Percentiles rank a stretch among this genome's conserved stretches.
These are phyloP conservation scores for Eleutherodactylus coqui DNA, from an alignment of 2,797 vertebrate species.

Conservation along the genomic window DNA sequence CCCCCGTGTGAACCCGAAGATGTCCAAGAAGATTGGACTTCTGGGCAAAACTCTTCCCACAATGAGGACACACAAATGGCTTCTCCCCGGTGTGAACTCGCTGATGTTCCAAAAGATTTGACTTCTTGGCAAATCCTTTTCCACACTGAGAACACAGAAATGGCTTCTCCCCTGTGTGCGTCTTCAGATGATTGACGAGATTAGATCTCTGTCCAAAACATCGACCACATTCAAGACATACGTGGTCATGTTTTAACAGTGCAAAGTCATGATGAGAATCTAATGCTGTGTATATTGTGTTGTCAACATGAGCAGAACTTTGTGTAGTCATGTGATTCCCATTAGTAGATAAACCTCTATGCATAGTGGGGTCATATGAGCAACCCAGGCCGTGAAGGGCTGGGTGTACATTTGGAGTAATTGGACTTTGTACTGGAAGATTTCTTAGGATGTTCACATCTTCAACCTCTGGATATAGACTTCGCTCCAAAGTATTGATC, in stretches of 20 bases:
- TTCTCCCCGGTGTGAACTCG: too few species aligned
- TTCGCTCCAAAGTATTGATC: neutral
- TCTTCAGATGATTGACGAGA: too few species aligned
- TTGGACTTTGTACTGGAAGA: neutral
- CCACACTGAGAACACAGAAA: too few species aligned
- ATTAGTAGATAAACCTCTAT: neutral
- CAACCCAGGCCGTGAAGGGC: neutral
- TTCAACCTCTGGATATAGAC: neutral
- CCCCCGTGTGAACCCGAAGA: too few species aligned
- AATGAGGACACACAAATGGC: too few species aligned
- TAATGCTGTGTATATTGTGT: neutral
- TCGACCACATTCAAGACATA: slow-evolving; percentile 36
- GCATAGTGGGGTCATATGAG: neutral
- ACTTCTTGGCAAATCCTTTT: too few species aligned
- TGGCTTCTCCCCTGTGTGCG: too few species aligned
- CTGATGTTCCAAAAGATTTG: too few species aligned
- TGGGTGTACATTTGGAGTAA: neutral
- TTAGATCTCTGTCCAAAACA: slow-evolving; percentile 44
- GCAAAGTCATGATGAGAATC: neutral
- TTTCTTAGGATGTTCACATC: neutral
- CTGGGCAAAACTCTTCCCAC: slow-evolving; percentile 44
- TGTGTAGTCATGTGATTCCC: neutral
- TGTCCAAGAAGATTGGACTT: too few species aligned
- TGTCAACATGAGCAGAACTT: neutral
- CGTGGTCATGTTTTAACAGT: neutral